Base-by-base conservation (phyloP, 1,140 invertebrate species). In the Eueides isabella region DNA sequence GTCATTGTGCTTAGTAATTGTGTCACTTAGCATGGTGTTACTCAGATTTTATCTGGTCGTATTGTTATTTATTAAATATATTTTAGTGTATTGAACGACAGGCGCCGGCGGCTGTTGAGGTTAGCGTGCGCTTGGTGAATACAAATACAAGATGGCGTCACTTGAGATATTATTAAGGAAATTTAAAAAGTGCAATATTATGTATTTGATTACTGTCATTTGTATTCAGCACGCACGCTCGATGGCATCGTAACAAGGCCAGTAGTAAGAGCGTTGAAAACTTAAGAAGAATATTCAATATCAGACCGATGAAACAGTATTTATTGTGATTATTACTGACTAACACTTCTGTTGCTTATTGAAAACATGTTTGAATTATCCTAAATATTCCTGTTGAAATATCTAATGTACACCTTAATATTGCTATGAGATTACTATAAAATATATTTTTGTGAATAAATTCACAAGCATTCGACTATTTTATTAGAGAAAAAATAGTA, bases 1-100 rank as follows among this genome's bases (percentile, higher is more conserved):
- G 90, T 91, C 89, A 90, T 89, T 92, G 91, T 93, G 90, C 90
- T 91, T 93, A 91, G 90, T 88, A 85, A 88, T 87, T 81, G 88
- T 89, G 80, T 87, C 86, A 85, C 83, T 88, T 89, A 89, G 89
- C 86, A 88, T 87, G 87, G 87, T 89, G 85, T 89, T 87, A 87
- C 87, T 88, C 88, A 82, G 85, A 84, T 82, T 64, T 62, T 88
- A 80, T 87, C 81, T 85, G 85, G 80, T 88, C 80, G 75, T 85
- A 80, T 78, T 78, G 81, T 85, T 85, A 86, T 83, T 86, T 86
- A 81, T 80, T 66, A 74, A 74, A 74, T 78, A 69, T 29, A 71
- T 77, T 72, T 65, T 61, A 69, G 38, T 70, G 55, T 41, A 67
- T 64, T 71, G 63, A 44, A 61, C 30, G 31, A 26, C 33, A 35